Evolutionary conservation across 1,140 invertebrate genomes (phyloP).

Genomic region (Lethrus apterus): DNA sequence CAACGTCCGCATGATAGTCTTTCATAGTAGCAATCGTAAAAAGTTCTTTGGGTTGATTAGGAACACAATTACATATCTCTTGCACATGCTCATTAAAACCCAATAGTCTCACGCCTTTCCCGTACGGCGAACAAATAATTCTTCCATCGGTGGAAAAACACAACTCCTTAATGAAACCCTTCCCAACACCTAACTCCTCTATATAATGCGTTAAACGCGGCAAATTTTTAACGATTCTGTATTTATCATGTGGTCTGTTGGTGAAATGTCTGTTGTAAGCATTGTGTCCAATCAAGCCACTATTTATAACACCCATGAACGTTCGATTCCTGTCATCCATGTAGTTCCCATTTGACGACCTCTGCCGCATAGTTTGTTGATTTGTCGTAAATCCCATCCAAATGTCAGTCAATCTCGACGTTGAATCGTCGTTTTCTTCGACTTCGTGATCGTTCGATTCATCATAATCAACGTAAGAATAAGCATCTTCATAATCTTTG

Average conservation of each 20-base stretch:
- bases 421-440: conserved; percentile 27
- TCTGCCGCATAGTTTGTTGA: conserved; percentile 17
- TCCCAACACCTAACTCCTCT: conserved; percentile 81
- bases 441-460: conserved; percentile 24
- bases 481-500: conserved; percentile 42
- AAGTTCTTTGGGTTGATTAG: conserved; percentile 42
- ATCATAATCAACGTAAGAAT: conserved; percentile 35
- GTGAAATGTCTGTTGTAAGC: conserved; percentile 28
- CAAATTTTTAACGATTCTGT: conserved; percentile 51
- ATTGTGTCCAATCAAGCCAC: conserved; percentile 27
- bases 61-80: conserved; percentile 67
- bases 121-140: conserved; percentile 83
- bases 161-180: conserved; percentile 80
- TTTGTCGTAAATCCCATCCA: conserved; percentile 36
- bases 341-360: conserved; percentile 3
- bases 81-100: conserved; percentile 70
- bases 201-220: conserved; percentile 75
- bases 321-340: conserved; percentile 3
- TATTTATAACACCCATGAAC: conserved; percentile 31
- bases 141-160: conserved; percentile 85
- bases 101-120: conserved; percentile 72
- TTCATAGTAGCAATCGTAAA: conserved; percentile 58
- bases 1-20: conserved; percentile 70
- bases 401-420: conserved; percentile 26
- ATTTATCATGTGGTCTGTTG: conserved; percentile 26